phyloP scores from a whole-genome alignment of 2,113 vertebrate genomes.

The Grammomys dolichurus region DNA sequence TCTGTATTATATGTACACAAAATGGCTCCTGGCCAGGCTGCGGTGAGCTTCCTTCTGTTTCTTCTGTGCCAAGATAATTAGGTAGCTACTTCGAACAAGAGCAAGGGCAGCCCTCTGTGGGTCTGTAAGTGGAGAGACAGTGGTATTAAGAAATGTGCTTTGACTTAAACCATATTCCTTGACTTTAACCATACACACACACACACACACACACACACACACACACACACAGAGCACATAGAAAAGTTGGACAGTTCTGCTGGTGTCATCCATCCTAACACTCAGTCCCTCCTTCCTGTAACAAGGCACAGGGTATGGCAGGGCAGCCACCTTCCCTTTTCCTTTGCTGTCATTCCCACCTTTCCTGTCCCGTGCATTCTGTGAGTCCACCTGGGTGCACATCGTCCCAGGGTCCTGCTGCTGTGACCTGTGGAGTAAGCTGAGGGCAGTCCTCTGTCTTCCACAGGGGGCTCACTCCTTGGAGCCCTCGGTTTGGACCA shows the following conservation, averaged over 20 bases:
- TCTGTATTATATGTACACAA: not conserved
- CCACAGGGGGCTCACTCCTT: not conserved
- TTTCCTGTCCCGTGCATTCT: accelerated
- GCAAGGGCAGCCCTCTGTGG: not conserved
- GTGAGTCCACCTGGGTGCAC: not conserved
- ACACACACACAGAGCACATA: not conserved
- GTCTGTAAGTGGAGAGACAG: not conserved
- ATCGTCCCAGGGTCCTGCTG: constrained; percentile 55
- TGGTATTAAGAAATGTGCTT: not conserved
- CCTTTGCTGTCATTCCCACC: not conserved
- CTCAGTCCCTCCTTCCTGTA: not conserved
- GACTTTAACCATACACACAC: not conserved
- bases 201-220: constrained; percentile 5
- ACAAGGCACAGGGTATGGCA: not conserved
- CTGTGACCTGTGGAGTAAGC: not conserved
- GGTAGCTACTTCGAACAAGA: not conserved
- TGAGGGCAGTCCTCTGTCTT: constrained; percentile 52
- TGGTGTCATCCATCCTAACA: not conserved
- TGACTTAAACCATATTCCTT: constrained; percentile 21
- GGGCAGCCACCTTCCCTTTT: not conserved
- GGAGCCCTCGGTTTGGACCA: not conserved
- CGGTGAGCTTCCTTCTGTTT: constrained; percentile 27
- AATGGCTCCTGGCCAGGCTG: not conserved
- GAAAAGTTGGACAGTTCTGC: not conserved
- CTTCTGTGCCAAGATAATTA: constrained; percentile 49